Evolutionary conservation across 2,888 invertebrate species (phyloP).

Genomic region (Hipparchia sbordonii): DNA sequence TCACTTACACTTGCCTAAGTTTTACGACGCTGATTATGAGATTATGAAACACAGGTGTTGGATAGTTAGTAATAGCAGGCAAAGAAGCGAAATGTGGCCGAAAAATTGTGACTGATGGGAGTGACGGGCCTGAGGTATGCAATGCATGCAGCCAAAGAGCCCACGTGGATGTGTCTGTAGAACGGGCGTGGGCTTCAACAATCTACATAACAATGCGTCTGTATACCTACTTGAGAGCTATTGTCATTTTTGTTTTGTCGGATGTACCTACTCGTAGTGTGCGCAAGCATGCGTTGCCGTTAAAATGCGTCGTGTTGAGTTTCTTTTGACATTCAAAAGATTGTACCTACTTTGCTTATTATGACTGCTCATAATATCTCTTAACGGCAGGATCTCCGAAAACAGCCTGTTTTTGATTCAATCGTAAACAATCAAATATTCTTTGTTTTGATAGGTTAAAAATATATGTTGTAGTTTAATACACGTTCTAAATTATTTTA

Average conservation of each 20-base stretch:
- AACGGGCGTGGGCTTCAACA: conserved; percentile 12
- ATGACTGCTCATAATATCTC: too few species aligned
- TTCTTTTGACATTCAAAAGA: neutral
- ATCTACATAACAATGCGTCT: conserved; percentile 26
- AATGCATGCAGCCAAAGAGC: neutral
- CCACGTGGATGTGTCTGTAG: conserved; percentile 3
- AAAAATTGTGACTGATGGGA: neutral
- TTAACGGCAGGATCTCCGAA: too few species aligned
- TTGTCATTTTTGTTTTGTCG: conserved; percentile 13
- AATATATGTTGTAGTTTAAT: too few species aligned
- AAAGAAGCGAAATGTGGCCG: neutral
- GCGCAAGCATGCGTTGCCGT: neutral
- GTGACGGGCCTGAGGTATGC: neutral
- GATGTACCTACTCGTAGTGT: neutral
- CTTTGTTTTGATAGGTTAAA: too few species aligned
- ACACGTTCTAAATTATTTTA: too few species aligned
- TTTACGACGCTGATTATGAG: too few species aligned
- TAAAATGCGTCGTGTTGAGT: neutral
- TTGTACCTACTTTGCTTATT: too few species aligned
- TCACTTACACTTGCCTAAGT: too few species aligned
- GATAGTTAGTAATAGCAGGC: too few species aligned
- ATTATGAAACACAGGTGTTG: too few species aligned
- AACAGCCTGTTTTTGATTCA: too few species aligned
- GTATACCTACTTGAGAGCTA: conserved; percentile 10
- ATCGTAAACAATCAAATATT: too few species aligned